Conservation (phyloP, 2,888 invertebrate genomes). For the Gnatocerus cornutus region DNA sequence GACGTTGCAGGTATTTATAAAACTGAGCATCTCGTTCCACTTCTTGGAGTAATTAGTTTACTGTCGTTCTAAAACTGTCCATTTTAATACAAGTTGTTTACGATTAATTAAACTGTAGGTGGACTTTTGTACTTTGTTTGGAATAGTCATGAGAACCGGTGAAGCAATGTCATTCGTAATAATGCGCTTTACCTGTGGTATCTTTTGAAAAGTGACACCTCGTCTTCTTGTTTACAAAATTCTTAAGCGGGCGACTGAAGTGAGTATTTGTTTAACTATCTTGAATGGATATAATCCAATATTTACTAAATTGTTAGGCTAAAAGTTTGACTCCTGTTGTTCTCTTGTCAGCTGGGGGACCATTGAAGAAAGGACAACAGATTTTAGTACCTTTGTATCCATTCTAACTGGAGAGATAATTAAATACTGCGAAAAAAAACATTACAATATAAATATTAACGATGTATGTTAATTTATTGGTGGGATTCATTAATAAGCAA, state of each 20-base stretch:
- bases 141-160: conserved; percentile 20
- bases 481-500: conserved; percentile 60
- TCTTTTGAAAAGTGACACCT: conserved; percentile 58
- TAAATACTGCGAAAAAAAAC: neutral
- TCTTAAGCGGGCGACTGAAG: too few relatives aligned
- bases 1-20: conserved; percentile 9
- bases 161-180: conserved; percentile 44
- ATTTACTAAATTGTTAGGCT: conserved; percentile 43
- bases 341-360: conserved; percentile 7
- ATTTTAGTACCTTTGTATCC: too few relatives aligned
- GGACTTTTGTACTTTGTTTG: neutral
- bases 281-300: conserved; percentile 42
- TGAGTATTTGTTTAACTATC: conserved; percentile 39
- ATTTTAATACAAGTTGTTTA: too few relatives aligned
- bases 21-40: too few relatives aligned
- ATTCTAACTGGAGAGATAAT: too few relatives aligned
- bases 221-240: conserved; percentile 56
- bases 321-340: conserved; percentile 26
- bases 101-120: too few relatives aligned
- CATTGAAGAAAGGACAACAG: neutral
- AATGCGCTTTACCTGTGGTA: conserved; percentile 56
- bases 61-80: too few relatives aligned
- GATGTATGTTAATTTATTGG: conserved; percentile 59
- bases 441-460: conserved; percentile 20
- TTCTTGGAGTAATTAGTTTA: too few relatives aligned